Evolutionary conservation across 2,888 invertebrate genomes (phyloP).

Genomic region (Malthinus flaveolus): DNA sequence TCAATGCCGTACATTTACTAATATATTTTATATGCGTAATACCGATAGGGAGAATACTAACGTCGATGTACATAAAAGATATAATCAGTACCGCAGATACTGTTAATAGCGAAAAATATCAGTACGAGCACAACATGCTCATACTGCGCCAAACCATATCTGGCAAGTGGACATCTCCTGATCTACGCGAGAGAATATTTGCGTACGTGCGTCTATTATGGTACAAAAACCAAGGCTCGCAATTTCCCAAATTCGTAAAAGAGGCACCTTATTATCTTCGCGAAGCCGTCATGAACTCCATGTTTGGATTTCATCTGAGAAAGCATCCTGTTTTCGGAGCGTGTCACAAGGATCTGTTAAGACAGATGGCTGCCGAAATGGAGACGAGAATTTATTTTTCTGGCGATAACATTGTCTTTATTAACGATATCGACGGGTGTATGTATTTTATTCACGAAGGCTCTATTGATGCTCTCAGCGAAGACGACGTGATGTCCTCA

Average conservation of each 20-base stretch:
- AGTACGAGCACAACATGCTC: conserved; percentile 21
- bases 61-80: not conserved
- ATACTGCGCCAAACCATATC: conserved; percentile 16
- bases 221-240: conserved; percentile 21
- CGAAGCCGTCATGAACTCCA: conserved; percentile 37
- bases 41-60: too few relatives aligned
- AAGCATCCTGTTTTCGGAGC: conserved; percentile 32
- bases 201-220: conserved; percentile 26
- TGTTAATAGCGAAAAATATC: conserved; percentile 10
- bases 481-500: conserved; percentile 32
- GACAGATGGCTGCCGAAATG: conserved; percentile 37
- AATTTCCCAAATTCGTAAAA: conserved; percentile 29
- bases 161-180: conserved; percentile 5
- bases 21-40: too few relatives aligned
- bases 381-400: conserved; percentile 33
- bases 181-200: conserved; percentile 3
- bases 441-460: conserved; percentile 44
- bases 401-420: conserved; percentile 36
- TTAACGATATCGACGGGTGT: conserved; percentile 36
- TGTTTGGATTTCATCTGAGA: conserved; percentile 39
- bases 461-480: conserved; percentile 30
- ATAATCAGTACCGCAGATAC: conserved; percentile 21
- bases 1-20: too few relatives aligned
- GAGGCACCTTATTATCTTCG: conserved; percentile 38
- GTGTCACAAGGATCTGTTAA: conserved; percentile 38